Conservation (phyloP, 2,797 vertebrate genomes). For the Geotrypetes seraphini region DNA sequence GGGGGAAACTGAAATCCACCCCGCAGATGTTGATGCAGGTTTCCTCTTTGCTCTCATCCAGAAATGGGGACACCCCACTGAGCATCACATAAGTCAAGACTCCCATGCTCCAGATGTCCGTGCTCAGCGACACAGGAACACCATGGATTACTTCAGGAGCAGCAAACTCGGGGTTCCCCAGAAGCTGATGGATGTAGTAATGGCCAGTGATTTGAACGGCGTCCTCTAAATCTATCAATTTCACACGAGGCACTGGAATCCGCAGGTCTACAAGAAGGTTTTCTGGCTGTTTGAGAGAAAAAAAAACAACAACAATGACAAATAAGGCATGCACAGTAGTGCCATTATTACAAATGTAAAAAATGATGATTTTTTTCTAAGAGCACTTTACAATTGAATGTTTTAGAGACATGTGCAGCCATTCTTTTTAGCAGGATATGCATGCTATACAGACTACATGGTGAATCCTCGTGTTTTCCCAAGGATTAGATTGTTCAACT, state of each 20-base stretch:
- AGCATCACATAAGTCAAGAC: constrained; percentile 88
- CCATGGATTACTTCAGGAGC: constrained; percentile 91
- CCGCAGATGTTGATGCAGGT: constrained; percentile 93
- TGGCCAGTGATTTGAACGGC: constrained; percentile 86
- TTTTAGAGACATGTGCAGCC: too few relatives aligned
- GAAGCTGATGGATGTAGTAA: constrained; percentile 83
- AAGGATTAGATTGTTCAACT: too few relatives aligned
- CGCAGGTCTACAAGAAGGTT: constrained; percentile 88
- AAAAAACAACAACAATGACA: neutral
- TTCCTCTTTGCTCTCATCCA: constrained; percentile 93
- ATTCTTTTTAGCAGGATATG: too few relatives aligned
- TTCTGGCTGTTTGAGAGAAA: constrained; percentile 68
- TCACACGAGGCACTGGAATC: constrained; percentile 74
- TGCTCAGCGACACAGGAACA: constrained; percentile 77
- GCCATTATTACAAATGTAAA: neutral
- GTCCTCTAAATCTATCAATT: constrained; percentile 87
- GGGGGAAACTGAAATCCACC: constrained; percentile 92
- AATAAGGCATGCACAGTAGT: too few relatives aligned
- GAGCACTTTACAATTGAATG: too few relatives aligned
- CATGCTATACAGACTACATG: too few relatives aligned
- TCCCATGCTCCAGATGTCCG: constrained; percentile 89
- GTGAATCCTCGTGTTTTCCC: too few relatives aligned
- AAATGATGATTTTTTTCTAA: too few relatives aligned
- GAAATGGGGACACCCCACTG: constrained; percentile 90
- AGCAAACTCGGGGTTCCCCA: constrained; percentile 91